These are phyloP conservation scores for Grammomys surdaster DNA, from an alignment of 2,113 vertebrate species.

Conservation along the genomic window DNA sequence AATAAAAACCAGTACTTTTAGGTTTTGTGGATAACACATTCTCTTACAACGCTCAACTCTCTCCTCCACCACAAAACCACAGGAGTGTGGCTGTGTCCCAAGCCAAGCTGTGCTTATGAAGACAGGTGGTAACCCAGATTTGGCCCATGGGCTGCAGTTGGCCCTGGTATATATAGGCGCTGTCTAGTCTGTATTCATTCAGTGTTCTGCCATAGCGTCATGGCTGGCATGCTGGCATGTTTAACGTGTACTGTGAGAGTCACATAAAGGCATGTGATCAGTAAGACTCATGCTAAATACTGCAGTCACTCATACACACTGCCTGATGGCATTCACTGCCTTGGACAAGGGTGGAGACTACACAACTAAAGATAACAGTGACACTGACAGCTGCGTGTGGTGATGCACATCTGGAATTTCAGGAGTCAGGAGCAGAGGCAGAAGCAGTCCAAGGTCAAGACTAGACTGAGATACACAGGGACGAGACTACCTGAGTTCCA, in stretches of 20 bases:
- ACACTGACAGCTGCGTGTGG: neutral
- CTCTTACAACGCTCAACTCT: neutral
- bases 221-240: neutral
- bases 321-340: neutral
- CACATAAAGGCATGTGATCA: neutral
- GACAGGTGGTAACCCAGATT: neutral
- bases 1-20: neutral
- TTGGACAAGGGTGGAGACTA: neutral
- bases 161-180: neutral
- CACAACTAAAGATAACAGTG: neutral
- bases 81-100: neutral
- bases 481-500: neutral
- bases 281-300: neutral
- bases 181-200: neutral
- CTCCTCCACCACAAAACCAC: neutral
- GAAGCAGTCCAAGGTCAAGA: neutral
- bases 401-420: neutral
- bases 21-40: neutral
- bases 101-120: neutral
- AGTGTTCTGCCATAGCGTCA: slow-evolving; percentile 3
- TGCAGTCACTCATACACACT: neutral
- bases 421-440: neutral
- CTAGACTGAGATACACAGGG: too few relatives aligned
- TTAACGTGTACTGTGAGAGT: neutral
- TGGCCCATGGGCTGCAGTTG: neutral